phyloP scores from a whole-genome alignment of 2,888 invertebrate genomes.

The Odontocolon sp. region DNA sequence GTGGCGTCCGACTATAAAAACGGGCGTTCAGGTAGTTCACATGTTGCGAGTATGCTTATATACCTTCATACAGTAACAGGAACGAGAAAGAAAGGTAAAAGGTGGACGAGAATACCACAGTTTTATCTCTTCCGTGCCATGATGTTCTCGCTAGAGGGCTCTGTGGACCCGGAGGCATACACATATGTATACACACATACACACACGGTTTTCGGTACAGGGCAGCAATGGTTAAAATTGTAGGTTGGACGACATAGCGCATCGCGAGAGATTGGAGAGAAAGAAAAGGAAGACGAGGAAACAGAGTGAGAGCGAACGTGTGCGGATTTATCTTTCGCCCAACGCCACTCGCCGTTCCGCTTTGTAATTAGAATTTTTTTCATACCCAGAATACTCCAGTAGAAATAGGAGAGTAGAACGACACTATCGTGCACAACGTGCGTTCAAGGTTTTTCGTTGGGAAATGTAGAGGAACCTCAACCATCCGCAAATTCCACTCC shows the following conservation, averaged over 20 bases:
- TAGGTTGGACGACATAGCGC: slow-evolving; percentile 61
- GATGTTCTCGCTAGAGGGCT: slow-evolving; percentile 22
- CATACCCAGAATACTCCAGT: slow-evolving; percentile 6
- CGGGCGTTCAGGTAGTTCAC: no score
- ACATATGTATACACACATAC: background rate
- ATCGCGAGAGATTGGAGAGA: slow-evolving; percentile 8
- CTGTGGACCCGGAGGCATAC: background rate
- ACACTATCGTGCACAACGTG: slow-evolving; percentile 20
- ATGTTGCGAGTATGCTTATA: no score
- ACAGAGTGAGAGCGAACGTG: no score
- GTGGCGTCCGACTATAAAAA: no score
- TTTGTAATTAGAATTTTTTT: slow-evolving; percentile 63
- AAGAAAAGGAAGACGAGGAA: slow-evolving; percentile 1
- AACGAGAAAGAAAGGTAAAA: slow-evolving; percentile 25
- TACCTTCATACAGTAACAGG: slow-evolving; percentile 21
- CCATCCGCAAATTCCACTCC: no score
- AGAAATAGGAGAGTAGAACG: background rate
- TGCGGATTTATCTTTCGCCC: slow-evolving; percentile 69
- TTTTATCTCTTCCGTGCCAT: slow-evolving; percentile 33
- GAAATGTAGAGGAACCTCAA: no score
- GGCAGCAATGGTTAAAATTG: slow-evolving; percentile 70
- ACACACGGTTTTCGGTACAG: slow-evolving; percentile 25
- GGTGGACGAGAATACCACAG: slow-evolving; percentile 1
- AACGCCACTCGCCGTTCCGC: slow-evolving; percentile 57
- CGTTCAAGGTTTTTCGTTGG: slow-evolving; percentile 21